Evolutionary conservation across 2,888 invertebrate genomes (phyloP), one percentile per base, ranked within the genome.

Genomic region (Leptinotarsa rubiginosa): DNA sequence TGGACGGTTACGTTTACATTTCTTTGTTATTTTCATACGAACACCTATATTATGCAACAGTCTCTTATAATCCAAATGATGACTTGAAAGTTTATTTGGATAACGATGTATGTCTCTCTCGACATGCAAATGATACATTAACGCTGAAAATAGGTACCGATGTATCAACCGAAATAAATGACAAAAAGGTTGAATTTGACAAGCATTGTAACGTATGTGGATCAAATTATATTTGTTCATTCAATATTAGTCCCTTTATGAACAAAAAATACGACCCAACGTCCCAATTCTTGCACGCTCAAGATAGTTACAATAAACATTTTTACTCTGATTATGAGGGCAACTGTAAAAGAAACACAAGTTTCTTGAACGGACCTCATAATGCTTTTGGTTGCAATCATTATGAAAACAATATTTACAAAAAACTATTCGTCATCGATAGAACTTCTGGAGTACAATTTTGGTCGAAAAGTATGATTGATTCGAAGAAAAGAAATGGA

Each of bases 1-100:
- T 81, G 5, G 82, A 82, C 65, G 82, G 80, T 22, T 84, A 81
- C 74, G 83, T 84, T 3, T 83, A 79, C 47, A 77, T 84, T 22
- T 77, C 76, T 10, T 64, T 83, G 22, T 67, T 69, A 31, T 83
- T 80, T 70, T 70, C 79, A 69, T 84, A 79, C 71, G 81, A 83
- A 56, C 84, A 84, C 75, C 80, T 83, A 0, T 67, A 82, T 65
- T 84, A 84, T 67, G 75, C 76, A 7, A 80, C 81, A 2, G 81
- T 84, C 10, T 52, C 64, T 4, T 84, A 79, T 65, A 75, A 77
- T 41, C 75, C 71, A 54, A 78, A 80, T 54, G 69, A 77, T 25
- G 74, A 73, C 4, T 56, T 80, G 25, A 71, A 73, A 64, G 64
- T 83, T n/a, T 12, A 50, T 15, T 54, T 83, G 47, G 73, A 77